These are phyloP conservation scores for Steinernema carpocapsae DNA, from an alignment of 2,888 invertebrate genomes.

Conservation along the genomic window DNA sequence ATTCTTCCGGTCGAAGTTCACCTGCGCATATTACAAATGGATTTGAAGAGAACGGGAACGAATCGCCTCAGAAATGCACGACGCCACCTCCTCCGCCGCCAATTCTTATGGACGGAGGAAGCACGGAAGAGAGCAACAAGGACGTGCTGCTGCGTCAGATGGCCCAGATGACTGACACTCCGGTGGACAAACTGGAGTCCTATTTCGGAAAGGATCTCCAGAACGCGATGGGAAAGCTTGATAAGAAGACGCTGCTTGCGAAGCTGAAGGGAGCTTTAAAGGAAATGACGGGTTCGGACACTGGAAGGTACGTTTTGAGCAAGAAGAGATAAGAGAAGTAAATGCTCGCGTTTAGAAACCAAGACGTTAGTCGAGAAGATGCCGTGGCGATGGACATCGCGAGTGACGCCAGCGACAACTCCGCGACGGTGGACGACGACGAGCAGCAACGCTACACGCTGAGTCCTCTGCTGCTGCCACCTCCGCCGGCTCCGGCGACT, in stretches of 20 bases:
- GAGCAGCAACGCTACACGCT: constrained; percentile 11
- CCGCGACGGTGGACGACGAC: constrained; percentile 2
- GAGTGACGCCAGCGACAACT: constrained; percentile 27
- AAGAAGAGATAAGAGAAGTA: not conserved
- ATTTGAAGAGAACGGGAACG: not conserved
- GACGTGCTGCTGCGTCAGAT: constrained; percentile 27
- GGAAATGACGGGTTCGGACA: constrained; percentile 11
- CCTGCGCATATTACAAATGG: not conserved
- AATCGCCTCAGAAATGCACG: not conserved
- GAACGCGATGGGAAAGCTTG: constrained; percentile 40
- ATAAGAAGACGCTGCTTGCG: constrained; percentile 32
- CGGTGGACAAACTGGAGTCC: constrained; percentile 38
- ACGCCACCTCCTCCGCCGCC: constrained; percentile 4
- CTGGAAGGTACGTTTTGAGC: not conserved
- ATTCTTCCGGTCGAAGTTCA: constrained; percentile 12
- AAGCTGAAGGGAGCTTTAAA: constrained; percentile 41
- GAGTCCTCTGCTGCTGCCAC: constrained; percentile 36
- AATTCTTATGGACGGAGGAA: not conserved
- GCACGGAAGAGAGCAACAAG: constrained; percentile 1
- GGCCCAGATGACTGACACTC: constrained; percentile 38
- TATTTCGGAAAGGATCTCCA: constrained; percentile 40
- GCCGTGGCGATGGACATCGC: constrained; percentile 37
- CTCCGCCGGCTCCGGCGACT: constrained; percentile 28
- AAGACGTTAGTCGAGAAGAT: not conserved
- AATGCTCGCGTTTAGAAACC: not conserved